Percentiles rank a stretch among this genome's conserved stretches.
Conservation (phyloP, 2,113 vertebrate species). For the Ginglymostoma cirratum region DNA sequence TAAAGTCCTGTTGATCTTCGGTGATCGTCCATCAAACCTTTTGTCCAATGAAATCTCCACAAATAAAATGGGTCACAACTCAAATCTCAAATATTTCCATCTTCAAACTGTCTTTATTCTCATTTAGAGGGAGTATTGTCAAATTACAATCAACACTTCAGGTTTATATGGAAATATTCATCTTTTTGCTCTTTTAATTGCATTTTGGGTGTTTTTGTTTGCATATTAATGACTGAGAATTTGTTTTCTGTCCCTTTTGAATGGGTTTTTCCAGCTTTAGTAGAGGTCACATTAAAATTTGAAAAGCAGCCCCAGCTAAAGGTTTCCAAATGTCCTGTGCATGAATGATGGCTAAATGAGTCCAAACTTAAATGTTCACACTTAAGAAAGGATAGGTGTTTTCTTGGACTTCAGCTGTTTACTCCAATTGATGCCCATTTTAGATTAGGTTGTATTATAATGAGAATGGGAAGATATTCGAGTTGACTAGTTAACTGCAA, state of each 20-base stretch:
- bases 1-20: neutral
- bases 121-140: neutral
- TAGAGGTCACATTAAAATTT: neutral
- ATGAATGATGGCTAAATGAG: neutral
- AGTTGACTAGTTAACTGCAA: neutral
- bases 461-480: neutral
- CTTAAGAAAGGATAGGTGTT: neutral
- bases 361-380: neutral
- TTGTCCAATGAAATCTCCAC: neutral
- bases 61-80: neutral
- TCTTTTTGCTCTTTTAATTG: neutral
- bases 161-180: neutral
- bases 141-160: neutral
- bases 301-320: neutral
- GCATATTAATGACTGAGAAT: neutral
- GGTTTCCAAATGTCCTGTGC: neutral
- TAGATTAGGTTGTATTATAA: neutral
- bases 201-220: neutral
- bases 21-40: neutral
- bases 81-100: neutral
- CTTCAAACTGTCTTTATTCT: too few relatives aligned
- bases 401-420: neutral
- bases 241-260: neutral
- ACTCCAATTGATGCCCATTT: neutral
- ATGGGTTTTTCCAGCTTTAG: neutral